Base-by-base conservation (phyloP, 2,888 invertebrate species). In the Drosophila macrospina region DNA sequence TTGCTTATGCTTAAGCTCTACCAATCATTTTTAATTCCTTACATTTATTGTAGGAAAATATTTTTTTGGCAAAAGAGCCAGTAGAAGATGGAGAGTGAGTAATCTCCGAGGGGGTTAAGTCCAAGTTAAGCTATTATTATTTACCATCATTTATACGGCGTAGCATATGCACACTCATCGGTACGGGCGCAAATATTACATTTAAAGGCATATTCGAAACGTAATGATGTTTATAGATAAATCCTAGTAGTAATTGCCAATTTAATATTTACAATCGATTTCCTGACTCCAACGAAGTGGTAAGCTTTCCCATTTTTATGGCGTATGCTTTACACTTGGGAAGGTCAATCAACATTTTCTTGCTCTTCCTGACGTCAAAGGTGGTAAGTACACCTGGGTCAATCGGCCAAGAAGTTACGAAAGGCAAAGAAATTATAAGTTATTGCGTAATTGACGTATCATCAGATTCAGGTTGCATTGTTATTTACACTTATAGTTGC, bases 131-230 rank as follows among this genome's bases (percentile, higher is more conserved):
- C 0, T 10, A 24, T 11, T 10, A 13, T 32, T n/a, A 59, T 41
- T 50, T 8, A 32, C 2, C 0, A 39, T 95, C 95, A 0, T 94
- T 93, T 80, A 94, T 95, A 7, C 74, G 94, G 95, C 50, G 94
- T 95, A 1, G 95, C 96, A 0, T 97, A 95, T 90, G 95, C 0
- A 95, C 96, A 0, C 92, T 96, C 11, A 95, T 96, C 11, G 96
- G 96, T 4, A 95, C 95, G 0, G 95, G 95, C 1, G 96, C 97
- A 11, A 97, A 97, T 92, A 93, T 97, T 16, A 95, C 96, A 0
- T 95, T 96, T 88, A 96, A 96, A 90, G 96, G 95, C 30, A 94
- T 95, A 34, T 95, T 94, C 76, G 95, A 96, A 83, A 93, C 93
- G 95, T 91, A 69, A 51, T 73, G 28, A 26, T 15, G 7, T 10